Evolutionary conservation across 2,888 invertebrate genomes (phyloP), one percentile per base, ranked within the genome.

Genomic region (Iselma pallidipennis): DNA sequence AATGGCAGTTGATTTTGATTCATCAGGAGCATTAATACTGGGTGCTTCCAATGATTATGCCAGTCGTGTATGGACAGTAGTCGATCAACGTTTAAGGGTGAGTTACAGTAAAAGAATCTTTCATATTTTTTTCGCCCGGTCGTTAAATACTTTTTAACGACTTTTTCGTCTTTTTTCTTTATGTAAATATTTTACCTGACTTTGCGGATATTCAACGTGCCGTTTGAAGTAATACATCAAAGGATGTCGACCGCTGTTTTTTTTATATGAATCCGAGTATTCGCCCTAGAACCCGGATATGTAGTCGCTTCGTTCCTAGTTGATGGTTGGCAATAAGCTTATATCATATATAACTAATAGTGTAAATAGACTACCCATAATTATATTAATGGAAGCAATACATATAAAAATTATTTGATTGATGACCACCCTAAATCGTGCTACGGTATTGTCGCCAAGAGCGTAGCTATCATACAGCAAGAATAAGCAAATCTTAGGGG

Each of bases 1-100:
- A 21, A 97, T 96, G 89, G 94, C 96, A 0, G 90, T 99, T 61
- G 98, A 98, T 80, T 97, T 97, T 81, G 97, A 98, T 82, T 86
- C 91, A 42, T 94, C 96, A 59, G 96, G 96, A 56, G 87, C 89
- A 10, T 87, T 91, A 76, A 86, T 97, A 63, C 86, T 98, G 57
- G 98, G 93, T 14, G 95, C 98, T 50, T 97, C 97, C 48, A 96
- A 96, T 82, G 99, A 99, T 84, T 96, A 93, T 81, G 97, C 98
- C 16, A 94, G 95, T 78, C 87, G 98, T 63, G 92, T 99, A 61
- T 99, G 98, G 98, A 94, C 95, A 9, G 89, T 97, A 55, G 85
- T 84, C 69, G 98, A 98, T 82, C 93, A 91, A 81, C 87, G 98
- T 79, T 85, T 96, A 82, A 89, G 95, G 64, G 64, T 64, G 21